Evolutionary conservation across 2,113 vertebrate genomes (phyloP), one percentile per base, ranked within the genome.

Genomic region (Tretioscincus oriximinensis): DNA sequence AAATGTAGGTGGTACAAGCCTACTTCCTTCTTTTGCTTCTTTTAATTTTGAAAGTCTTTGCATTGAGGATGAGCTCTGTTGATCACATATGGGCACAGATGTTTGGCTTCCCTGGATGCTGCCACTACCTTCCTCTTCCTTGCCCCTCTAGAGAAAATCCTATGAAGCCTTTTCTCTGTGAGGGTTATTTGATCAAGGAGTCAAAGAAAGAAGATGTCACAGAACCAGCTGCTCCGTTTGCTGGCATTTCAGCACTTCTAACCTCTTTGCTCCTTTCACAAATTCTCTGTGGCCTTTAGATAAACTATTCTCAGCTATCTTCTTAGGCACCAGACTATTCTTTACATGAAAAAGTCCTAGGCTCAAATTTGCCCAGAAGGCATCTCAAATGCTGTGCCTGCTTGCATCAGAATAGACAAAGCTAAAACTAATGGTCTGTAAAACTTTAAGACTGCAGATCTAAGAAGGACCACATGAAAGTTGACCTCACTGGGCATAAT

Each of bases 41-140:
- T 87, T 86, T 84, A 73, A 78, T 78, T 83, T 64, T 67, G 77
- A 82, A 74, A 82, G 61, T 67, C 75, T 88, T 89, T 86, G 75
- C 77, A 24, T 65, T 1, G 0, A 83, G 31, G 72, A 61, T 51
- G 1, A 1, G 64, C 70, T 69, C 16, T 75, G 73, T 11, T 22
- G 81, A 78, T 22, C 41, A 66, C 9, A 2, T 2, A 67, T 49
- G 85, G 35, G 81, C 41, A 86, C n/a, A n/a, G 8, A 2, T 22
- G n/a, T 16, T 61, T 21, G 10, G 7, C 24, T 66, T 63, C 28
- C 54, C 58, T 16, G 9, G 49, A 28, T 31, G 20, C n/a, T 68
- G 10, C 0, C 0, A 0, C 64, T 76, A 11, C 24, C 60, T 72
- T 41, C 29, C 71, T 35, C 73, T 35, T 28, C 9, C 72, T 18